phyloP scores from a whole-genome alignment of 37 sponge, comb jelly and placozoan genomes.

The Chondrosia reniformis region DNA sequence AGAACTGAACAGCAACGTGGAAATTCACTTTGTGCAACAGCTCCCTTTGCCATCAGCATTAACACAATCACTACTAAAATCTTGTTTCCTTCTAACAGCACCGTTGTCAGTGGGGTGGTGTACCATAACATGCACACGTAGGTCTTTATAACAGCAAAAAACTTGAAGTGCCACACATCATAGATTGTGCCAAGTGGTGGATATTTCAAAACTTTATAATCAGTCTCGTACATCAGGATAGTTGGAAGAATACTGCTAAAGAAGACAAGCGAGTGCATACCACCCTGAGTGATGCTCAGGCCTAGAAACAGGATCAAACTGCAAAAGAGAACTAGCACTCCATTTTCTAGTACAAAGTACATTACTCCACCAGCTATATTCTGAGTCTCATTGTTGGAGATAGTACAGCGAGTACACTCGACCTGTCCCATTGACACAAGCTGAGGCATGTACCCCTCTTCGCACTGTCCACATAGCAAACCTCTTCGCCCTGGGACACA shows the following conservation, averaged over 20 bases:
- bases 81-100: constrained; percentile 11
- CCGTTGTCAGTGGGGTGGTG: background rate
- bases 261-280: constrained; percentile 56
- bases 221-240: background rate
- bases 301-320: constrained; percentile 26
- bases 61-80: background rate
- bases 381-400: background rate
- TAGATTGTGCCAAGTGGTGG: constrained; percentile 11
- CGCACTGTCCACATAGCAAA: constrained; percentile 18
- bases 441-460: constrained; percentile 14
- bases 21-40: background rate
- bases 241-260: constrained; percentile 47
- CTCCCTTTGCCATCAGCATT: background rate
- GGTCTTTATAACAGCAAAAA: constrained; percentile 21
- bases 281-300: constrained; percentile 33
- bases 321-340: constrained; percentile 29
- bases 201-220: too few relatives aligned
- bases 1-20: too few relatives aligned
- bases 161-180: constrained; percentile 53
- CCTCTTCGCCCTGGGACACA: background rate
- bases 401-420: constrained; percentile 11
- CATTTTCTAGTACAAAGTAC: constrained; percentile 24
- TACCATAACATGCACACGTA: constrained; percentile 19
- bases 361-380: constrained; percentile 27
- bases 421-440: constrained; percentile 20